phyloP scores from a whole-genome alignment of 1,140 invertebrate genomes.

The Tetranychus cinnabarinus region DNA sequence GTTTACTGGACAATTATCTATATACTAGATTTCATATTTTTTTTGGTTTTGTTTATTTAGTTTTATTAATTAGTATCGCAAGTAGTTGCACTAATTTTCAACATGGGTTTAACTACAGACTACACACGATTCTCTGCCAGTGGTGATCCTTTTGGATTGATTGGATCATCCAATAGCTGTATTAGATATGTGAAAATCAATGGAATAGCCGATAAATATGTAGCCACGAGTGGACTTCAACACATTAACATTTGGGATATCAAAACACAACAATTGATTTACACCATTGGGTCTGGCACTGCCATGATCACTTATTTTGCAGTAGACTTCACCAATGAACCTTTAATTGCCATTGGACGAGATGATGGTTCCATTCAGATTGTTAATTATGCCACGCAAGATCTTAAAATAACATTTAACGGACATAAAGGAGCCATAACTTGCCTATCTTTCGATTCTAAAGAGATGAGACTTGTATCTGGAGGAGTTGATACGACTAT shows the following conservation, averaged over 20 bases:
- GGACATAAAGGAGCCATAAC: conserved; percentile 72
- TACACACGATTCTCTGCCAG: conserved; percentile 61
- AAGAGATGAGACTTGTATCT: conserved; percentile 54
- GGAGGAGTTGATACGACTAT: conserved; percentile 54
- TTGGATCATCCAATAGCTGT: conserved; percentile 52
- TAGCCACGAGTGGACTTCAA: conserved; percentile 71
- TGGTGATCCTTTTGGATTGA: conserved; percentile 57
- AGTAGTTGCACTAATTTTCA: neutral
- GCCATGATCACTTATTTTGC: conserved; percentile 32
- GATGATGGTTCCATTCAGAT: conserved; percentile 62
- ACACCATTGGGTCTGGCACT: conserved; percentile 45
- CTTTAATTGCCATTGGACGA: conserved; percentile 67
- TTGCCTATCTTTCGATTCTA: conserved; percentile 47
- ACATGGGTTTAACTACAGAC: conserved; percentile 86
- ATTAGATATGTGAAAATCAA: conserved; percentile 42
- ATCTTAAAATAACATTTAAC: conserved; percentile 48
- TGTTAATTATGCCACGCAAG: conserved; percentile 34
- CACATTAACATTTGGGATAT: conserved; percentile 84
- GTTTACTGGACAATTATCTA: too few species aligned
- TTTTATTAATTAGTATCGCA: neutral
- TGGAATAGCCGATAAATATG: conserved; percentile 47
- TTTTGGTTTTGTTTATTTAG: too few species aligned
- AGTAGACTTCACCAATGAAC: conserved; percentile 12
- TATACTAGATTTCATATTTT: too few species aligned
- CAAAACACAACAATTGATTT: conserved; percentile 58